Base-by-base conservation (phyloP, 2,888 invertebrate genomes). In the Bombylius major region DNA sequence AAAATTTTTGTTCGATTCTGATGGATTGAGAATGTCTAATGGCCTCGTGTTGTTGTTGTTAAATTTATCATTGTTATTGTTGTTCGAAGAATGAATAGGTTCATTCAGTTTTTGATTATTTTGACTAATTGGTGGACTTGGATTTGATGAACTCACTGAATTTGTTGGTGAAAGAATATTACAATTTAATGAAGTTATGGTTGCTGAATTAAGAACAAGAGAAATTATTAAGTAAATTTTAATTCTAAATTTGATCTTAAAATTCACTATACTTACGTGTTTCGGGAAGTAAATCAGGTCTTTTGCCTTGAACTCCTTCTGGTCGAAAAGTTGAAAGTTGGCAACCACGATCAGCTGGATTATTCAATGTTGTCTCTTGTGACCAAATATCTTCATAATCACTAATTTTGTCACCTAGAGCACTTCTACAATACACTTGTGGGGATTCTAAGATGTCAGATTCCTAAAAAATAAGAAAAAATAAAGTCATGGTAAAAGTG, bases 341-440 rank as follows among this genome's bases (percentile, higher is more conserved):
- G 61, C 78, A 79, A 12, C 79, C 79, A 60, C 80, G 77, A 58
- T 76, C 77, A 74, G 64, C 74, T 65, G 62, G 79, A 76, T 64
- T 77, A 75, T 59, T 78, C 34, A 53, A 47, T n/a, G 48, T 53
- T 11, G 60, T 62, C 59, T 83, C 82, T 54, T 83, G 82, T 60
- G 86, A 83, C 94, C 95, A 95, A 64, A 95, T 86, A 70, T 95
- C 95, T 76, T 95, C 95, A 69, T 95, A 95, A 73, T 95, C 95
- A 65, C 93, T 93, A 50, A 89, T 86, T 76, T 94, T 94, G 69
- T 95, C 95, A 60, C 89, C 87, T 42, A 94, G 78, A 3, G 88
- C 87, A 72, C 92, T 92, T 64, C 88, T 80, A 69, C 88, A 92
- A 68, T 92, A 92, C 53, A 85, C 79, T 60, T 84, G 84, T 42